These are phyloP conservation scores for Pelusios castaneus DNA, from an alignment of 2,113 vertebrate species.

Conservation along the genomic window DNA sequence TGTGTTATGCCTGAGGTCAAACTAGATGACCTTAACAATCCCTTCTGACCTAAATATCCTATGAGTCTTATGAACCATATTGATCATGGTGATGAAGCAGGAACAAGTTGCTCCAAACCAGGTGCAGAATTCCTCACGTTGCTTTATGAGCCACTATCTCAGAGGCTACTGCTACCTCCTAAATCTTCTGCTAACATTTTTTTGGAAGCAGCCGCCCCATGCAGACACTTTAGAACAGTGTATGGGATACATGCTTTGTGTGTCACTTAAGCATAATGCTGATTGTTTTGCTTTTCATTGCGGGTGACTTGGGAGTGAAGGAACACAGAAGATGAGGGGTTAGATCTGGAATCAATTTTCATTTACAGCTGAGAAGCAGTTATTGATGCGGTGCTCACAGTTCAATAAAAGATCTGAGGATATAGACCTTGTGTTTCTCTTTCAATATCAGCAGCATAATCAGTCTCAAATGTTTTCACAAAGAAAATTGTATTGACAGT, in stretches of 20 bases:
- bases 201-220: neutral
- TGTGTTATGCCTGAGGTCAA: neutral
- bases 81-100: fast-evolving
- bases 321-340: constrained; percentile 70
- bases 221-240: neutral
- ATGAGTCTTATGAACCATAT: neutral
- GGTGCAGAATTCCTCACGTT: neutral
- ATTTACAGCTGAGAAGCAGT: constrained; percentile 80
- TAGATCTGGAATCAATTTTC: constrained; percentile 83
- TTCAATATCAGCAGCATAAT: constrained; percentile 78
- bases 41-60: neutral
- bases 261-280: constrained; percentile 20
- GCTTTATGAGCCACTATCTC: fast-evolving
- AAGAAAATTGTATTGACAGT: constrained; percentile 76
- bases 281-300: constrained; percentile 51
- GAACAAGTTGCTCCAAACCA: neutral
- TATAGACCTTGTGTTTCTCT: constrained; percentile 73
- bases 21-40: neutral
- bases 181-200: fast-evolving
- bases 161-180: neutral
- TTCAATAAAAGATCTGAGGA: constrained; percentile 81
- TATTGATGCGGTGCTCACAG: constrained; percentile 79
- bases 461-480: constrained; percentile 79
- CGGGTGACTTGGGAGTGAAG: constrained; percentile 66
- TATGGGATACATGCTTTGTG: neutral